Conservation (phyloP, 2,113 vertebrate genomes). For the Calyptommatus sinebrachiatus region DNA sequence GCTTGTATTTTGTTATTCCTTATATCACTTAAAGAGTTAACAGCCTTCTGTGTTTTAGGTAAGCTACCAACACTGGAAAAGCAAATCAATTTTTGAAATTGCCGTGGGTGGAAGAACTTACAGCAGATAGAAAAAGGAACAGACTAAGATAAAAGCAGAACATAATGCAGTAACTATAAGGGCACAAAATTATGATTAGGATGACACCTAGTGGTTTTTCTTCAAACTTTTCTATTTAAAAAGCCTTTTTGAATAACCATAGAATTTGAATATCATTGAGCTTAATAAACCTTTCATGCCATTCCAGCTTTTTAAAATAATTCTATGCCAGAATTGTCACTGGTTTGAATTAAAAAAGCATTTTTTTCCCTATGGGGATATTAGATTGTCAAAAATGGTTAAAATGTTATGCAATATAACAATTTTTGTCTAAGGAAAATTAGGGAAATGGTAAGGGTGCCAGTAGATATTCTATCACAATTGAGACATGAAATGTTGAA, state of each 20-base stretch:
- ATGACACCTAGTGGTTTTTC: constrained; percentile 63
- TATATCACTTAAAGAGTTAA: constrained; percentile 25
- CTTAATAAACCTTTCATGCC: neutral
- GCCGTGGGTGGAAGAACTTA: constrained; percentile 5
- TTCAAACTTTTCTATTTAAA: constrained; percentile 14
- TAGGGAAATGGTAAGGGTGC: too few species aligned
- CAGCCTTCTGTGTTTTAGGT: constrained; percentile 48
- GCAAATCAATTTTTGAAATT: constrained; percentile 8
- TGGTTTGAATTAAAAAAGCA: neutral
- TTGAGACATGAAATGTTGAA: too few species aligned
- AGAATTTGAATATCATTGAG: neutral
- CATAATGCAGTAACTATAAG: neutral
- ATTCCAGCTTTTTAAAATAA: neutral
- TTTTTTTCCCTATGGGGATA: neutral
- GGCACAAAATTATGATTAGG: constrained; percentile 35
- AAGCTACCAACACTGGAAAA: constrained; percentile 44
- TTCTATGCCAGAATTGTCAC: neutral
- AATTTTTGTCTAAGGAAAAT: too few species aligned
- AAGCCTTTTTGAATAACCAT: accelerated
- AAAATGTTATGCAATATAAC: neutral
- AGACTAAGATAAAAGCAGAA: neutral
- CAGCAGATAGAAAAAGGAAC: neutral
- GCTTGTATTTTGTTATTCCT: constrained; percentile 42
- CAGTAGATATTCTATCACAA: too few species aligned
- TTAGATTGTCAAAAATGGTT: too few species aligned